phyloP scores from a whole-genome alignment of 2,888 invertebrate genomes.

The Acronicta leporina region DNA sequence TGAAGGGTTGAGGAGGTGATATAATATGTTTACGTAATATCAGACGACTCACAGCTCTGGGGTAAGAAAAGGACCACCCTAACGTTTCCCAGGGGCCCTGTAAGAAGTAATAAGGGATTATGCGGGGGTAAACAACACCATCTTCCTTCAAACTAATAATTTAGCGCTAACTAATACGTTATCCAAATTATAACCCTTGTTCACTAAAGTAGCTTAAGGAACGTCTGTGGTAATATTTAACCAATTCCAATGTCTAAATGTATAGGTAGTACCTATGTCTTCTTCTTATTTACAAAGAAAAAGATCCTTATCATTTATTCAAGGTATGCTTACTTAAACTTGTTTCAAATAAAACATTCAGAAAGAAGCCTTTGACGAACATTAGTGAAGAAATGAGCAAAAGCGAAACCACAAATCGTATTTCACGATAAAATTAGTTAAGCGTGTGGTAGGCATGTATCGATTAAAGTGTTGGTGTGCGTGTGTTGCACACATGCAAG shows the following conservation, averaged over 20 bases:
- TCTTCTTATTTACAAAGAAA: not conserved
- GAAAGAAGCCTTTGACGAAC: slow-evolving; percentile 12
- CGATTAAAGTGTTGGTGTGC: slow-evolving; percentile 26
- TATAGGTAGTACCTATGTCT: no score
- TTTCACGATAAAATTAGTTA: slow-evolving; percentile 50
- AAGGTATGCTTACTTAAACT: not conserved
- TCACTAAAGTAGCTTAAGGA: slow-evolving; percentile 11
- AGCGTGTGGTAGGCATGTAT: slow-evolving; percentile 35
- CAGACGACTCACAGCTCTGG: slow-evolving; percentile 12
- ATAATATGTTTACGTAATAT: slow-evolving; percentile 40
- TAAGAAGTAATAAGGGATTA: slow-evolving; percentile 50
- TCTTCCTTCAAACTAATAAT: slow-evolving; percentile 34
- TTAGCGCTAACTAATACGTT: slow-evolving; percentile 18
- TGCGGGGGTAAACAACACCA: slow-evolving; percentile 33
- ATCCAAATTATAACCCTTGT: slow-evolving; percentile 10
- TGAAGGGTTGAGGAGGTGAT: slow-evolving; percentile 37
- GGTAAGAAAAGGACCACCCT: slow-evolving; percentile 37
- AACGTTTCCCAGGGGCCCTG: slow-evolving; percentile 38
- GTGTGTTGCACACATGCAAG: slow-evolving; percentile 35
- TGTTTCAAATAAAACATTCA: slow-evolving; percentile 14
- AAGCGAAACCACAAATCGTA: slow-evolving; percentile 47
- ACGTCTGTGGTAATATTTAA: not conserved
- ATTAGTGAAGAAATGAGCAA: slow-evolving; percentile 20
- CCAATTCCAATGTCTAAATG: not conserved
- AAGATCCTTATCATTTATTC: not conserved